Conservation (phyloP, 2,797 vertebrate genomes). For the Sebastes itinus region DNA sequence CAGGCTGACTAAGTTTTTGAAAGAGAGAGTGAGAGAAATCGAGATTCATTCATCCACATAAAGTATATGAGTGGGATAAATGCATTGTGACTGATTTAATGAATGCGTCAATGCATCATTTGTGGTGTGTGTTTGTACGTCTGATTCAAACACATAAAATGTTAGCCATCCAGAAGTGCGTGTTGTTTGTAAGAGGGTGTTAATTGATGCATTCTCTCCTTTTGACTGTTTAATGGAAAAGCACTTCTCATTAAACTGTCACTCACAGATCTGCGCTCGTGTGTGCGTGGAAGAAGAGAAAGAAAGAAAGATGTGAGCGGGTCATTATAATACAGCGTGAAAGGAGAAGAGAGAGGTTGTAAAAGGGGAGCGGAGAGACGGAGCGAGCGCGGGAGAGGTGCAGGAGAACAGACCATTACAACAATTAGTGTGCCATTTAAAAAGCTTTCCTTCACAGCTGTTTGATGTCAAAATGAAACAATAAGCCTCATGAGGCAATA, state of each 20-base stretch:
- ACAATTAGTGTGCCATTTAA: conserved; percentile 78
- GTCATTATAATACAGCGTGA: conserved; percentile 69
- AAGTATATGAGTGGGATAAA: neutral
- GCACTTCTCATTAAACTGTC: conserved; percentile 79
- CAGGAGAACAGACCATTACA: conserved; percentile 68
- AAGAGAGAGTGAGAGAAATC: neutral
- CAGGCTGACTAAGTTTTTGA: neutral
- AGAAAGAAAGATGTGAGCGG: conserved; percentile 52
- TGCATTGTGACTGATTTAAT: conserved; percentile 20
- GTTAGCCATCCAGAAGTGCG: conserved; percentile 26
- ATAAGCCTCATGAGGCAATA: neutral
- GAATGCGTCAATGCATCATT: conserved; percentile 20
- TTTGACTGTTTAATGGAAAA: conserved; percentile 81
- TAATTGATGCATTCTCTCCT: conserved; percentile 78
- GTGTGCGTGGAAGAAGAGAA: conserved; percentile 32
- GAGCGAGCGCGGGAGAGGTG: conserved; percentile 22
- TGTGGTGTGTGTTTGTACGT: conserved; percentile 8
- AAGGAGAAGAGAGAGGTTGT: conserved; percentile 61
- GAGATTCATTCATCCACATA: conserved; percentile 1
- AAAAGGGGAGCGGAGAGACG: conserved; percentile 27
- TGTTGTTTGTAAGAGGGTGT: conserved; percentile 72
- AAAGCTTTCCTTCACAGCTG: conserved; percentile 65
- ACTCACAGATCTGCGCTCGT: conserved; percentile 55
- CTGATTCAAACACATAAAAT: conserved; percentile 29
- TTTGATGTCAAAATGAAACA: conserved; percentile 81